Evolutionary conservation across 2,888 invertebrate genomes (phyloP), one percentile per base, ranked within the genome.

Genomic region (Galerucella calmariensis): DNA sequence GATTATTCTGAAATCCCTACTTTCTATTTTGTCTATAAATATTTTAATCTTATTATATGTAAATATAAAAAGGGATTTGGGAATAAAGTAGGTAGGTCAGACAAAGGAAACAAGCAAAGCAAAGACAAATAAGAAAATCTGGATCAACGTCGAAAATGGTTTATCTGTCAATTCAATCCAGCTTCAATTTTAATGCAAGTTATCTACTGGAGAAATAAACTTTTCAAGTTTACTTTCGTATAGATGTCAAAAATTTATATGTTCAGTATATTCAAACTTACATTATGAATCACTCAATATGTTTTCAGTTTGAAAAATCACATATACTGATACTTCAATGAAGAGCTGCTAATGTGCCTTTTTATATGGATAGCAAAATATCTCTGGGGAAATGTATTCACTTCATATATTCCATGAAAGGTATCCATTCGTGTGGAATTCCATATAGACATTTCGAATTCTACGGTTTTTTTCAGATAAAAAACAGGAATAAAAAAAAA

Each of bases 351-450:
- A 58, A 58, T 58, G 24, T 24, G 58, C 20, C 59, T 27, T 59
- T 24, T 59, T 27, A 59, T 27, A 59, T 59, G 59, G 16, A 59
- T 59, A 58, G 20, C 12, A 9, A 24, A 20, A 24, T 20, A 12
- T 58, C 58, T 58, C 58, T 24, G 16, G 58, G 24, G 58, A 58
- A 58, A 58, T 58, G 16, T 24, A 24, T 58, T 58, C 10, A 58
- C 20, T 24, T 24, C 11, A 24, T 20, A 59, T 20, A 27, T 27
- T 59, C 11, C 27, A 59, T 6, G 27, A 59, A 9, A 51, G 10
- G 14, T 59, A 59, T 59, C 27, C 12, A 24, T 27, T 20, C 27
- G 59, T 24, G 11, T 27, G 20, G 27, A 59, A 59, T 12, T 14
- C 11, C 27, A 59, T 6, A 10, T 27, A 59, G 59, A 59, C 59